Evolutionary conservation across 2,113 vertebrate species (phyloP), one percentile per base, ranked within the genome.

Genomic region (Hemiscyllium ocellatum): DNA sequence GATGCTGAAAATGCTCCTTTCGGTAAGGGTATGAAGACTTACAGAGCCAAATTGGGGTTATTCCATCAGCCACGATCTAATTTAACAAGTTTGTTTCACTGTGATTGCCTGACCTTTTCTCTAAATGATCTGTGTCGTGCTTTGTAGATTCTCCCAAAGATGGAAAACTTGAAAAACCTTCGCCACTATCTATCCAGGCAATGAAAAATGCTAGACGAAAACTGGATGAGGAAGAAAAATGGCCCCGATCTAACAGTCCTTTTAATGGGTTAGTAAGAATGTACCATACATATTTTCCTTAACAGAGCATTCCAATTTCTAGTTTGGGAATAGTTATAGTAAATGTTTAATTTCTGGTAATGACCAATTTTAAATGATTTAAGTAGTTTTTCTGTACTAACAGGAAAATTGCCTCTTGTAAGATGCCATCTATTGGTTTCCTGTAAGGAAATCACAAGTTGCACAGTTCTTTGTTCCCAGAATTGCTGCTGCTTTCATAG

Each of bases 121-220:
- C 42, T 13, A 65, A 76, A 33, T 33, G 61, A n/a, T 42, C 80
- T 50, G 33, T 56, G 26, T 78, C 86, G 50, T 56, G 26, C 89
- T 89, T 96, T 96, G 7, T 65, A 97, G 98, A 97, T 50, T 98
- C 98, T 47, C 98, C 98, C 69, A 98, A 97, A 96, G 98, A 97
- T 80, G 96, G 96, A 3, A 98, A 98, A 96, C 97, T 97, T 65
- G 97, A 95, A 69, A 98, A 97, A 96, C 96, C 97, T 80, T 98
- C 98, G 0, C 98, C 98, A 0, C 96, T 98, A 0, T 96, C 98
- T 15, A 96, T 97, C 56, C 97, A 97, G 96, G 97, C 96, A 37
- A 96, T 98, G 95, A 98, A 98, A 96, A 98, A 97, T 0, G 95
- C 97, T 22, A 98, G 97, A 96, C 97, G 97, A 96, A 98, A 97